Conservation (phyloP, 2,888 invertebrate genomes). For the Hylaea fasciaria region DNA sequence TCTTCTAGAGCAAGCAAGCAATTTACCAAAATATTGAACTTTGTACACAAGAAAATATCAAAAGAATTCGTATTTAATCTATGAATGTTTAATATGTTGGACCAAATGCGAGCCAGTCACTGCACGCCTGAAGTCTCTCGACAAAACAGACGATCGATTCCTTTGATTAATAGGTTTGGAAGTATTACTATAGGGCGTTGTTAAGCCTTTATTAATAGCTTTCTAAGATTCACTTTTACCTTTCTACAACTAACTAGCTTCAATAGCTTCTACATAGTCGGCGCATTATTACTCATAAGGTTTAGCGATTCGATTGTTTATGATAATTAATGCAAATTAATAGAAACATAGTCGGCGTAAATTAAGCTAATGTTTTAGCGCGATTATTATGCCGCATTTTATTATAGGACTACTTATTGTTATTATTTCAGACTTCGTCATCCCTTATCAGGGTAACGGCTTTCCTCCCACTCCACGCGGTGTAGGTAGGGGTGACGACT, state of each 20-base stretch:
- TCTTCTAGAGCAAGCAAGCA: conserved; percentile 14
- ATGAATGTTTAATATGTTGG: neutral
- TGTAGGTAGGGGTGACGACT: conserved; percentile 24
- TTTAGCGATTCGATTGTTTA: too few species aligned
- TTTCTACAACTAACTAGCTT: conserved; percentile 18
- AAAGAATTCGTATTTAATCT: too few species aligned
- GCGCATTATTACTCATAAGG: too few species aligned
- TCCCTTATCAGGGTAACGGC: too few species aligned
- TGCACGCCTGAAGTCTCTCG: conserved; percentile 8
- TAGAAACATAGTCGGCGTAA: too few species aligned
- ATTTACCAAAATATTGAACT: neutral
- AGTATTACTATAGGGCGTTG: conserved; percentile 5
- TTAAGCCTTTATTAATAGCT: conserved; percentile 6
- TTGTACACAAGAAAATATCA: neutral
- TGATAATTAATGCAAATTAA: too few species aligned
- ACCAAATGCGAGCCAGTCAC: neutral
- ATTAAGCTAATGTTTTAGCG: too few species aligned
- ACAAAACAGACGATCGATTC: conserved; percentile 18
- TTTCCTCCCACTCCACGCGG: too few species aligned
- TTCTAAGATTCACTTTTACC: conserved; percentile 9
- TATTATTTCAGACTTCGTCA: too few species aligned
- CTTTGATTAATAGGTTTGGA: conserved; percentile 28
- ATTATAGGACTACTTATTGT: too few species aligned
- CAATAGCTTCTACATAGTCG: neutral
- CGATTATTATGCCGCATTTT: too few species aligned